Percentiles rank a stretch among this genome's conserved stretches.
phyloP scores from a whole-genome alignment of 2,797 vertebrate genomes.

The Coccyzus lansbergi region DNA sequence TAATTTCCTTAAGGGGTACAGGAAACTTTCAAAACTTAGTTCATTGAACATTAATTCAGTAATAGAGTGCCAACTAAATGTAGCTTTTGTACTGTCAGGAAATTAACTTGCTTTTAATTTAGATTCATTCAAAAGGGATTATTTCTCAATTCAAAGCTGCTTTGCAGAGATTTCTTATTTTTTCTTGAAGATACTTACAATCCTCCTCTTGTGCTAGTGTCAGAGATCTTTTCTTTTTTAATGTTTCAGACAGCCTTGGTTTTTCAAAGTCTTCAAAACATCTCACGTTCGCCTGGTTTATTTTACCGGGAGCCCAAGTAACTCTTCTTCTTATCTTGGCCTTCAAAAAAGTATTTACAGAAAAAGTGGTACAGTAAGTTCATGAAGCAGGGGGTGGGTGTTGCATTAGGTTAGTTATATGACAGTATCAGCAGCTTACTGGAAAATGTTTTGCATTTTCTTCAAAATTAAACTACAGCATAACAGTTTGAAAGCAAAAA shows the following conservation, averaged over 20 bases:
- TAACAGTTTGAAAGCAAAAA: not conserved
- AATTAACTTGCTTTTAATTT: not conserved
- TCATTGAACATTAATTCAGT: not conserved
- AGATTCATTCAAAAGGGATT: not conserved
- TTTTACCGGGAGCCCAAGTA: constrained; percentile 91
- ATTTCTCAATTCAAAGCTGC: not conserved
- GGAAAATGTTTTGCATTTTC: not conserved
- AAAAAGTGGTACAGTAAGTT: not conserved
- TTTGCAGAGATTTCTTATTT: not conserved
- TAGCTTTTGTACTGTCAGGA: not conserved
- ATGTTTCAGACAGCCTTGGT: constrained; percentile 30
- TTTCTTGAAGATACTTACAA: constrained; percentile 66
- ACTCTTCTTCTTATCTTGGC: constrained; percentile 87
- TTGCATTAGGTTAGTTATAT: not conserved
- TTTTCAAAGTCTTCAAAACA: constrained; percentile 72
- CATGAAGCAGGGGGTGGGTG: not conserved
- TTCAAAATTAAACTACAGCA: not conserved
- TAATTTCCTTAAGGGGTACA: not conserved
- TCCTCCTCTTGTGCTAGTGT: constrained; percentile 70
- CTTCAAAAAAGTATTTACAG: constrained; percentile 69
- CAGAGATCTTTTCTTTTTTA: constrained; percentile 70
- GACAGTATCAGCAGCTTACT: not conserved
- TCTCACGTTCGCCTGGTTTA: constrained; percentile 59
- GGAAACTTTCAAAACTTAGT: not conserved
- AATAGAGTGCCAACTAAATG: not conserved